Percentiles rank a stretch among this genome's conserved stretches.
phyloP scores from a whole-genome alignment of 2,888 invertebrate genomes.

The Vesta saturnalis region DNA sequence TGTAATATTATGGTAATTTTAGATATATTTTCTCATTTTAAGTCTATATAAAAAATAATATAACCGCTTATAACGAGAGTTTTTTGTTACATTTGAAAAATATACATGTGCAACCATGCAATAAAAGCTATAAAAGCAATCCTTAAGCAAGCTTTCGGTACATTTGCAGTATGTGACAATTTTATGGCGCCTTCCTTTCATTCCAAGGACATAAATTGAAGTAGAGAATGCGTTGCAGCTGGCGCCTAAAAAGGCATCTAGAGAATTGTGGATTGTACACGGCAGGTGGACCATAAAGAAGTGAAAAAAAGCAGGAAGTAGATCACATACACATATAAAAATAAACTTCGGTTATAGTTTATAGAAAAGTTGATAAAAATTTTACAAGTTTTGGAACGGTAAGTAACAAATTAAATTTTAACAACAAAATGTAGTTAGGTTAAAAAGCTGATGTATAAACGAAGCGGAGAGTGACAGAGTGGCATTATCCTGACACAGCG shows the following conservation, averaged over 20 bases:
- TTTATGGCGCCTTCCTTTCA: slow-evolving; percentile 39
- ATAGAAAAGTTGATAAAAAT: no score
- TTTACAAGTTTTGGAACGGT: not conserved
- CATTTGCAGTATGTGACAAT: slow-evolving; percentile 38
- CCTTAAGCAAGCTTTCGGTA: slow-evolving; percentile 36
- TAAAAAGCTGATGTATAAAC: slow-evolving; percentile 30
- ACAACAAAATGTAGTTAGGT: slow-evolving; percentile 7
- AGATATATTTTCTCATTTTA: no score
- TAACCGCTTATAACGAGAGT: not conserved
- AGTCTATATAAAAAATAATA: no score
- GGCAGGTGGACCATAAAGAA: slow-evolving; percentile 40
- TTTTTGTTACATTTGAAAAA: slow-evolving; percentile 3
- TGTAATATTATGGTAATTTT: no score
- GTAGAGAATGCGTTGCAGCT: slow-evolving; percentile 37
- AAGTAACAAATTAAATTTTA: not conserved
- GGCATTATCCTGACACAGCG: slow-evolving; percentile 41
- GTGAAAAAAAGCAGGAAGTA: slow-evolving; percentile 34
- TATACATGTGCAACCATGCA: slow-evolving; percentile 12
- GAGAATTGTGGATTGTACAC: slow-evolving; percentile 32
- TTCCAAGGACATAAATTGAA: slow-evolving; percentile 38
- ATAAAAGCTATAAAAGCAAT: slow-evolving; percentile 35
- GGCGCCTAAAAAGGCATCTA: slow-evolving; percentile 35
- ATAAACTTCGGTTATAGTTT: no score
- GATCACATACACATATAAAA: slow-evolving; percentile 27
- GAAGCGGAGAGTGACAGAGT: slow-evolving; percentile 36